Conservation (phyloP, 2,888 invertebrate genomes). For the Zygothrica quintamaculata region DNA sequence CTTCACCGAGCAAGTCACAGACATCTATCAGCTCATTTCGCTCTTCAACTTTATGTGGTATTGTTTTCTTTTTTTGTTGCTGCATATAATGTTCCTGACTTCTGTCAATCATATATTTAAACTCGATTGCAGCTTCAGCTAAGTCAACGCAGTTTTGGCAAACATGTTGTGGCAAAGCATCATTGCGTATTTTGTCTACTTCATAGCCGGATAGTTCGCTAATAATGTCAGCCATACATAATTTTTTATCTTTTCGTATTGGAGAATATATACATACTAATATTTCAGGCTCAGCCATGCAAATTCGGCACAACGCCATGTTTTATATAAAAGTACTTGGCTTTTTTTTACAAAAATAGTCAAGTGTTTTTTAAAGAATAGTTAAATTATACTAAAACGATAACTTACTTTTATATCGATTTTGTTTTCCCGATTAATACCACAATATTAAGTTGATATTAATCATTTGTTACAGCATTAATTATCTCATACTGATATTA, state of each 20-base stretch:
- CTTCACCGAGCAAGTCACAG: conserved; percentile 16
- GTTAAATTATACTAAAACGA: no score
- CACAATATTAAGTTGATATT: no score
- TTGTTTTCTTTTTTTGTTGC: no score
- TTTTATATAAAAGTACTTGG: neutral
- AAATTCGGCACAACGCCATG: conserved; percentile 32
- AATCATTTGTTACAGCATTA: no score
- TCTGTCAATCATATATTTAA: conserved; percentile 19
- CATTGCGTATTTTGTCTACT: neutral
- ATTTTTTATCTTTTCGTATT: neutral
- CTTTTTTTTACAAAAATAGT: no score
- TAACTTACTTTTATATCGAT: no score
- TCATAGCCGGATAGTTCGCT: conserved; percentile 18
- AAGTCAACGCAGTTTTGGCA: conserved; percentile 17
- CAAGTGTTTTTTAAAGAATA: no score
- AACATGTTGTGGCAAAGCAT: conserved; percentile 22
- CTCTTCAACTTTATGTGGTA: neutral
- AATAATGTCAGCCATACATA: conserved; percentile 27
- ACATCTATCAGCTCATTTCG: conserved; percentile 1
- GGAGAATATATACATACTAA: conserved; percentile 18
- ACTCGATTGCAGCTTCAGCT: conserved; percentile 10
- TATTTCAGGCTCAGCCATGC: neutral
- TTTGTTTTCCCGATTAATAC: no score
- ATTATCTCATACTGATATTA: no score
- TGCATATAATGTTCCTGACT: neutral